phyloP scores from a whole-genome alignment of 2,888 invertebrate species.

The Eupithecia subfuscata region DNA sequence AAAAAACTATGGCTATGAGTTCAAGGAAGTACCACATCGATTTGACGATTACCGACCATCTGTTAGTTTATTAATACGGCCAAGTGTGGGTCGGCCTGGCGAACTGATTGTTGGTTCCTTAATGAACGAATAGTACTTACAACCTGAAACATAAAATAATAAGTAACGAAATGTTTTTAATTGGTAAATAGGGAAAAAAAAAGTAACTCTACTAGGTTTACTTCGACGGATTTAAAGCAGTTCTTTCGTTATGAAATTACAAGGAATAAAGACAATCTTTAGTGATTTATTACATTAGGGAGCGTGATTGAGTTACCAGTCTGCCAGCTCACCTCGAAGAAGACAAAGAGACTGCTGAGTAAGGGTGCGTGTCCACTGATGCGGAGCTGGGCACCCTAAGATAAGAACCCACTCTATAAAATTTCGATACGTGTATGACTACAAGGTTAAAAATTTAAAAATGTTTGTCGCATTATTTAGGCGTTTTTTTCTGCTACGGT shows the following conservation, averaged over 20 bases:
- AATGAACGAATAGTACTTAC: neutral
- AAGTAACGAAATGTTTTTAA: neutral
- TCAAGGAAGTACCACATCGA: constrained; percentile 23
- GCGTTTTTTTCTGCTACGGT: neutral
- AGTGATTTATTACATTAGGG: neutral
- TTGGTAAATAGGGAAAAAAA: neutral
- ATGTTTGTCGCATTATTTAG: neutral
- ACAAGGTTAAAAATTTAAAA: neutral
- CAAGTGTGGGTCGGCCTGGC: neutral
- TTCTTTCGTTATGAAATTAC: neutral
- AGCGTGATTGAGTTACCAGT: neutral
- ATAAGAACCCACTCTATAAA: neutral
- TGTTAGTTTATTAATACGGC: constrained; percentile 16
- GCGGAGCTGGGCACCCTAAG: neutral
- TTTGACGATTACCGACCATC: constrained; percentile 23
- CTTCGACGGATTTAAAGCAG: neutral
- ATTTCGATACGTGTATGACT: neutral
- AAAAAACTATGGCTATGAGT: constrained; percentile 6
- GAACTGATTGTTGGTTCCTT: neutral
- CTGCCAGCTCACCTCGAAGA: neutral
- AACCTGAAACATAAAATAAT: neutral
- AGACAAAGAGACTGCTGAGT: neutral
- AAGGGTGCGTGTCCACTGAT: neutral
- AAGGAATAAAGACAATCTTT: neutral
- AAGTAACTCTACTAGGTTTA: neutral